Base-by-base conservation (phyloP, 2,888 invertebrate species). In the Plagiodera versicolora region DNA sequence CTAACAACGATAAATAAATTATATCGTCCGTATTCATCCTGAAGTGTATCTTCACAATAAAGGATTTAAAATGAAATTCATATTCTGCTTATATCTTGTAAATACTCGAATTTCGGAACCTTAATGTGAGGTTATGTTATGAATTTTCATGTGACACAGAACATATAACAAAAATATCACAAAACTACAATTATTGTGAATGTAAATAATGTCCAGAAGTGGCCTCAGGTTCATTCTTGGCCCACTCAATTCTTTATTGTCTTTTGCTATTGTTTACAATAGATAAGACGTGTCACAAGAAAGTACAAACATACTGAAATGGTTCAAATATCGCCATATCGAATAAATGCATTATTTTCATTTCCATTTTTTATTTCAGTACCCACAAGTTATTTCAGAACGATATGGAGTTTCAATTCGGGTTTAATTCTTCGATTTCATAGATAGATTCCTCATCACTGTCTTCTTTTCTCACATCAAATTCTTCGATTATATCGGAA, bases 11-110 rank as follows among this genome's bases (percentile, higher is more conserved):
- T 55, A 91, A 82, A 78, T 93, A 93, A 70, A 92, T 82, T 55
- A 91, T 81, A 80, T 93, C 92, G 76, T 91, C 89, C 72, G 83
- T 80, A 74, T 87, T 86, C 87, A 90, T 91, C 28, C 51, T 61
- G 14, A 20, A 28, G 10, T 46, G 4, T 30, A 20, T 50, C 10
- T 39, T 2, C 14, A 14, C 39, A 32, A 24, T 24, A 3, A 24
- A 24, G 24, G 24, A 24, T 24, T 24, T 24, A 24, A 24, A 24
- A 24, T 24, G 3, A 24, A 6, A 24, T 24, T 24, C 24, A 24
- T 24, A 24, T 24, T 24, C 6, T 6, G n/a, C n/a, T n/a, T n/a
- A n/a, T n/a, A n/a, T n/a, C n/a, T n/a, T n/a, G n/a, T n/a, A n/a
- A n/a, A n/a, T n/a, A n/a, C n/a, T n/a, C n/a, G n/a, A n/a, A n/a